Conservation (phyloP, 1,140 invertebrate genomes). For the Drosophila grimshawi region DNA sequence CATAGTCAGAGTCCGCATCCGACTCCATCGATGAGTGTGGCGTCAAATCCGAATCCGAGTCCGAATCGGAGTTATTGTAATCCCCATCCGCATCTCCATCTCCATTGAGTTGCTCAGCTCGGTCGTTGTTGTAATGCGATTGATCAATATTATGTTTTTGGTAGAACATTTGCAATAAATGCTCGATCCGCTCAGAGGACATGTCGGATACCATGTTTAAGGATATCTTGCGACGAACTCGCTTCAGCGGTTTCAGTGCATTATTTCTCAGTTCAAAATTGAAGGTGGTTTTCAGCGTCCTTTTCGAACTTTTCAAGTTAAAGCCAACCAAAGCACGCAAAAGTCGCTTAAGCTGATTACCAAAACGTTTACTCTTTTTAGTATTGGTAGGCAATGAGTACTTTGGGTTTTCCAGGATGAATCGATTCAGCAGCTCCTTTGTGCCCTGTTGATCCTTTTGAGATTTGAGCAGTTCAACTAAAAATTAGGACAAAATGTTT, state of each 20-base stretch:
- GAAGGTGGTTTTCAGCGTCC: conserved; percentile 65
- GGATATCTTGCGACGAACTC: conserved; percentile 68
- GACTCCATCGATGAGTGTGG: conserved; percentile 9
- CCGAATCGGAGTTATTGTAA: conserved; percentile 33
- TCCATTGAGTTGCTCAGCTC: conserved; percentile 2
- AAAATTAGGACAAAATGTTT: conserved; percentile 3
- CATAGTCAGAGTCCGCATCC: conserved; percentile 58
- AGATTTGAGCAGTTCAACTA: conserved; percentile 70
- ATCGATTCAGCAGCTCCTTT: conserved; percentile 65
- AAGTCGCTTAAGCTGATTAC: conserved; percentile 46
- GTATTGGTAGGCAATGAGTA: conserved; percentile 15
- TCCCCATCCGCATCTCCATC: conserved; percentile 44
- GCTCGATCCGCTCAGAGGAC: conserved; percentile 65
- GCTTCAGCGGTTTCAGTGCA: conserved; percentile 52
- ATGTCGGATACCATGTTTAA: conserved; percentile 77
- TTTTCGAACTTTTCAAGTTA: conserved; percentile 53
- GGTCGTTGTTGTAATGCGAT: conserved; percentile 21
- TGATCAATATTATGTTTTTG: conserved; percentile 55
- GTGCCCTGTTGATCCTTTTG: conserved; percentile 73
- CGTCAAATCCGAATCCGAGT: conserved; percentile 27
- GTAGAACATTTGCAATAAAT: conserved; percentile 69
- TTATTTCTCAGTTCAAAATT: conserved; percentile 68
- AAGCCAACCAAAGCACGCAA: conserved; percentile 49
- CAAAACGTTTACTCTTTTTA: conserved; percentile 4
- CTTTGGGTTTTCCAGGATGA: conserved; percentile 71